Base-by-base conservation (phyloP, 2,888 invertebrate genomes). In the Chloroclysta siterata region DNA sequence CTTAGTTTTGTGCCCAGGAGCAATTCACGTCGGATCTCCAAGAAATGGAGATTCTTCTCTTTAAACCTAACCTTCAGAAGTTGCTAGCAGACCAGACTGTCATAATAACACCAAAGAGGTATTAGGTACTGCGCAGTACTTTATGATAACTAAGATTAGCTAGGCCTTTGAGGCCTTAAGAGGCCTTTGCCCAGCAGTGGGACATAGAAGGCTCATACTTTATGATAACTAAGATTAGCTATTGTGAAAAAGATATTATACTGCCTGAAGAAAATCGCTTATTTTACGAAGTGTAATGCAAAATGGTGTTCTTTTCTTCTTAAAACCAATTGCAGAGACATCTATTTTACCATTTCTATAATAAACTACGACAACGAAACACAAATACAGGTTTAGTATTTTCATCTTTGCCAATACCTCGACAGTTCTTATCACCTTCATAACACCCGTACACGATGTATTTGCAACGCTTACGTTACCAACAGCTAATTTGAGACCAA, bases 401-500 rank as follows among this genome's bases (percentile, higher is more conserved):
- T 22, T 22, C 3, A 22, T 22, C 22, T 22, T 1, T 22, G 22
- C 17, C 10, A 46, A 5, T 15, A 10, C 46, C 50, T 28, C 47
- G 11, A 10, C 53, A 54, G 22, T 53, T 15, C 53, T 22, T 46
- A 51, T 56, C 36, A 56, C 36, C 22, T n/a, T 59, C 44, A 14
- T 11, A 39, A 50, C 28, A 52, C 15, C 17, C 29, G 29, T 41
- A 28, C 48, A 10, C 28, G 56, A 55, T 51, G 42, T 54, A 65
- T 54, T 53, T 41, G 55, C 56, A 51, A 11, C 28, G 58, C 51
- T 65, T 54, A 55, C 55, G 61, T 47, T 58, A 58, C 28, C 29
- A 51, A 60, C 60, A 10, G 50, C 61, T 55, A 52, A 51, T 65
- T 54, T 47, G 48, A 63, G 46, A 57, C 47, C 54, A 59, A 47